Conservation (phyloP, 1,140 invertebrate species). For the Helicoverpa armigera region DNA sequence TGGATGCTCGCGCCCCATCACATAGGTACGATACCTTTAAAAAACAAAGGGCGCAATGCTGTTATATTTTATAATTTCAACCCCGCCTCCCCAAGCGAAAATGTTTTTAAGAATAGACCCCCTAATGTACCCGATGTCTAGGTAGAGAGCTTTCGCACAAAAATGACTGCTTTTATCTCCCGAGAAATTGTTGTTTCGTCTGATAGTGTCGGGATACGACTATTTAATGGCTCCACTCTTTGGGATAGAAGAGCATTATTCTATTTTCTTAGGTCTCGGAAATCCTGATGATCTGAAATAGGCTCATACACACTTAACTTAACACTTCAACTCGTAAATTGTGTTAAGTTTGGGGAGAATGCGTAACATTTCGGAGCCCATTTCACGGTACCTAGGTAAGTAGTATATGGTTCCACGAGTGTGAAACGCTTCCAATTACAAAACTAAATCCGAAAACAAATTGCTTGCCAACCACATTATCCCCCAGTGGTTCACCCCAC, state of each 20-base stretch:
- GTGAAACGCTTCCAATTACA: slow-evolving; percentile 47
- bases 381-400: slow-evolving; percentile 19
- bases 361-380: slow-evolving; percentile 24
- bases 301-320: neutral
- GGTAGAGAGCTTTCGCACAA: slow-evolving; percentile 65
- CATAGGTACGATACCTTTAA: slow-evolving; percentile 70
- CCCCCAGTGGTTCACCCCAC: slow-evolving; percentile 46
- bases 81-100: slow-evolving; percentile 61
- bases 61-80: slow-evolving; percentile 83
- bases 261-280: slow-evolving; percentile 24
- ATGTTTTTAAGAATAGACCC: slow-evolving; percentile 71
- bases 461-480: slow-evolving; percentile 52
- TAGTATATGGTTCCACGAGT: neutral
- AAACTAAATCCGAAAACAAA: slow-evolving; percentile 52
- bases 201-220: slow-evolving; percentile 57
- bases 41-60: slow-evolving; percentile 79
- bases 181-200: slow-evolving; percentile 60
- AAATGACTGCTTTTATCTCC: slow-evolving; percentile 68
- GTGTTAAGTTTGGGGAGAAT: slow-evolving; percentile 3
- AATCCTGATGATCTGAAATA: slow-evolving; percentile 11
- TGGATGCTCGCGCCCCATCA: slow-evolving; percentile 76
- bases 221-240: slow-evolving; percentile 49
- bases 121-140: slow-evolving; percentile 73
- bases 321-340: slow-evolving; percentile 20
- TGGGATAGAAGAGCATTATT: slow-evolving; percentile 17